Conservation (phyloP, 2,113 vertebrate species). For the Callipepla squamata region DNA sequence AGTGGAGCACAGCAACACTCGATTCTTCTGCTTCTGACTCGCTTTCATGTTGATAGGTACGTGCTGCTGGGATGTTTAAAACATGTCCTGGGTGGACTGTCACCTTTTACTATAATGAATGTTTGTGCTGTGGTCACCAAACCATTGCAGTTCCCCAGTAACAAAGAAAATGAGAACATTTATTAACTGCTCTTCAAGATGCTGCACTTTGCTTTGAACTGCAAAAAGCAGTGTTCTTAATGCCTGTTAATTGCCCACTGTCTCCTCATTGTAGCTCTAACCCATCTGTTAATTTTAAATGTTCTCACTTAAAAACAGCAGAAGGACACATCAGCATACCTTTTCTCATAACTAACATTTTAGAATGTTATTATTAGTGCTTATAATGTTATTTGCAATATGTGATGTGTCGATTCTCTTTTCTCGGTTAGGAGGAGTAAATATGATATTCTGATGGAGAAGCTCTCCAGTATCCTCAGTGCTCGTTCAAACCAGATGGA, state of each 20-base stretch:
- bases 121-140: not conserved
- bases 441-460: constrained; percentile 93
- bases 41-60: constrained; percentile 92
- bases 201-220: not conserved
- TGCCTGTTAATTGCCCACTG: not conserved
- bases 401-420: not conserved
- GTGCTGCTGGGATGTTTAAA: not conserved
- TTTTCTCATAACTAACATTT: not conserved
- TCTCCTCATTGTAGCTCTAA: not conserved
- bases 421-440: constrained; percentile 85
- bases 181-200: not conserved
- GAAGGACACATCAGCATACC: not conserved
- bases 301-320: not conserved
- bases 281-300: not conserved
- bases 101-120: not conserved
- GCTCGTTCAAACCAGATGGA: constrained; percentile 77
- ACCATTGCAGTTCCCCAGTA: not conserved
- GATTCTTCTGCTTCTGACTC: constrained; percentile 90
- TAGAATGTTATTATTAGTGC: not conserved
- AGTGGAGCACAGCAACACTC: constrained; percentile 89
- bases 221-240: not conserved
- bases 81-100: not conserved
- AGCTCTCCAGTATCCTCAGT: constrained; percentile 82
- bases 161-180: too few species aligned
- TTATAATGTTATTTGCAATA: not conserved